Conservation (phyloP, 2,797 vertebrate genomes). For the Sebastes aleutianus region DNA sequence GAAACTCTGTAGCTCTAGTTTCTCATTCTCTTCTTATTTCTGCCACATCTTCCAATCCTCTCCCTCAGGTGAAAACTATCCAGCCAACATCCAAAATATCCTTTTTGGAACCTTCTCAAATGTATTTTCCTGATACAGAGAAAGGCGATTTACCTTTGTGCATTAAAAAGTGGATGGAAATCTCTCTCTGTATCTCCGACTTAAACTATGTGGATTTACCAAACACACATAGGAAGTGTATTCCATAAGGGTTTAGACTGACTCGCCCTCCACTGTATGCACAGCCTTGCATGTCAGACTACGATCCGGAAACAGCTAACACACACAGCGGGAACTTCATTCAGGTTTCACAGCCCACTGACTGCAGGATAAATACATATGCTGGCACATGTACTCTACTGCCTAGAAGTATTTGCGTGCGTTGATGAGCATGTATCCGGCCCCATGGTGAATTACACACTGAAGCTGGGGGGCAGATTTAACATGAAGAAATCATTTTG, state of each 20-base stretch:
- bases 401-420: not conserved
- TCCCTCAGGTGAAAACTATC: not conserved
- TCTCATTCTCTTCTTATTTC: not conserved
- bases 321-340: conserved; percentile 18
- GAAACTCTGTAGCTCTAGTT: not conserved
- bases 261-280: not conserved
- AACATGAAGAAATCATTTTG: not conserved
- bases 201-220: not conserved
- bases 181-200: not conserved
- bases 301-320: not conserved
- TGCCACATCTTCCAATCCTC: not conserved
- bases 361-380: conserved; percentile 42
- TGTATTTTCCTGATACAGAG: not conserved
- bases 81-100: not conserved
- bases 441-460: not conserved
- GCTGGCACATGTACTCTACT: not conserved
- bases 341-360: conserved; percentile 32
- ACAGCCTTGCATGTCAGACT: conserved; percentile 6
- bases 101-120: not conserved
- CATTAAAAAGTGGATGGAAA: not conserved
- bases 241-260: not conserved
- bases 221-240: conserved; percentile 7
- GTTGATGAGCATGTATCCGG: not conserved
- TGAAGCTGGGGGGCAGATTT: not conserved
- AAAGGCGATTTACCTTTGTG: not conserved